A percentile compares a stretch with the other conserved stretches of the same genome.
Evolutionary conservation across 2,888 invertebrate species (phyloP).

Genomic region (Watsonalla cultraria): DNA sequence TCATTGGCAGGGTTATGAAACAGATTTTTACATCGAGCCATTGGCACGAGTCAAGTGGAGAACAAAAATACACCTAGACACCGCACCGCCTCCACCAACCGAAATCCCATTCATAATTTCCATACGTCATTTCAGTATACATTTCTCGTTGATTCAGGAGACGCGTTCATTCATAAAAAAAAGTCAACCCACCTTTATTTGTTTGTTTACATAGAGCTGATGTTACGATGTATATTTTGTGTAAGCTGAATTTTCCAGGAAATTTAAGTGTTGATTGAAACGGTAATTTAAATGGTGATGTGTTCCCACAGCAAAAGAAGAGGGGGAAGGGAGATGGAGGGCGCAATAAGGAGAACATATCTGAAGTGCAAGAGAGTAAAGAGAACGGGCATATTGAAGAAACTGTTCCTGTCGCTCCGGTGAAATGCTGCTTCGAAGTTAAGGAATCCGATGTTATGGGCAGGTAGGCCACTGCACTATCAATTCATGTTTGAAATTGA

Average conservation of each 20-base stretch:
- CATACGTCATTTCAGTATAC: slow-evolving; percentile 45
- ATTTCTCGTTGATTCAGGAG: slow-evolving; percentile 35
- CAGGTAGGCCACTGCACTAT: slow-evolving; percentile 51
- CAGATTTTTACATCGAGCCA: slow-evolving; percentile 61
- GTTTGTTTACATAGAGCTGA: slow-evolving; percentile 27
- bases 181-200: slow-evolving; percentile 22
- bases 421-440: slow-evolving; percentile 73
- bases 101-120: slow-evolving; percentile 58
- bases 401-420: slow-evolving; percentile 67
- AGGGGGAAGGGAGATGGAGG: slow-evolving; percentile 47
- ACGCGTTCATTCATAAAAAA: slow-evolving; percentile 45
- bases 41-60: slow-evolving; percentile 68
- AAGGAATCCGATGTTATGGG: slow-evolving; percentile 80
- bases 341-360: slow-evolving; percentile 60
- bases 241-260: slow-evolving; percentile 32
- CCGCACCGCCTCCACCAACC: slow-evolving; percentile 36
- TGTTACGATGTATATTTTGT: slow-evolving; percentile 55
- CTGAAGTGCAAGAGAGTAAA: slow-evolving; percentile 12
- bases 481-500: not conserved
- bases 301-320: slow-evolving; percentile 60
- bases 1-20: slow-evolving; percentile 63
- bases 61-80: slow-evolving; percentile 68
- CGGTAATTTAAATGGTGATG: slow-evolving; percentile 4
- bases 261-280: slow-evolving; percentile 4
- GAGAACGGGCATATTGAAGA: slow-evolving; percentile 10